These are phyloP conservation scores for Aplodontia rufa DNA, from an alignment of 2,113 vertebrate genomes.

Conservation along the genomic window DNA sequence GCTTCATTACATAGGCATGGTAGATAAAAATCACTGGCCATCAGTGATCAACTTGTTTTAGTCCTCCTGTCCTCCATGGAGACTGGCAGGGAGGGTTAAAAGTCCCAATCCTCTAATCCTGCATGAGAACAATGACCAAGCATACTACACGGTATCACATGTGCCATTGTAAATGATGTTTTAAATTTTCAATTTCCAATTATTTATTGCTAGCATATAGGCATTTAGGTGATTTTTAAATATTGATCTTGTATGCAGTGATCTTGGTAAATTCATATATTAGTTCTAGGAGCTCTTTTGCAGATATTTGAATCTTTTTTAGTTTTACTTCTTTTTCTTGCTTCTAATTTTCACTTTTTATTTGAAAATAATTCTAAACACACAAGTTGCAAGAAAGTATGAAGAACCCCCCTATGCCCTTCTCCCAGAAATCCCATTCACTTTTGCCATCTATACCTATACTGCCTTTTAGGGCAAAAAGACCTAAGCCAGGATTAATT, in stretches of 20 bases:
- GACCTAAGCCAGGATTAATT: background rate
- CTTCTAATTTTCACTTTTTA: background rate
- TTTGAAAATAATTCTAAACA: constrained; percentile 26
- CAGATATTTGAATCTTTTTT: background rate
- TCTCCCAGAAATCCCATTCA: background rate
- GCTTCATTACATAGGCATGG: background rate
- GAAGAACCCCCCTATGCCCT: background rate
- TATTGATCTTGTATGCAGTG: background rate
- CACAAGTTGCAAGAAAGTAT: background rate
- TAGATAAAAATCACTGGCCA: background rate
- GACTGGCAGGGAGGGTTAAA: background rate
- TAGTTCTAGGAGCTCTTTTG: background rate
- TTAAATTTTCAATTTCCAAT: background rate
- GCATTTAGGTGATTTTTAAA: background rate
- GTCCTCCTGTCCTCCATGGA: background rate
- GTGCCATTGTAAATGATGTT: background rate
- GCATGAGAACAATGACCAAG: too few relatives aligned
- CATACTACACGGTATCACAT: background rate
- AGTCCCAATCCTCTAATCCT: background rate
- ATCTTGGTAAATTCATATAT: background rate
- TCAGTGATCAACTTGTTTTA: background rate
- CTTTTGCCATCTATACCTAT: background rate
- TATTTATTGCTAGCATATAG: background rate
- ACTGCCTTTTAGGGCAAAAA: background rate
- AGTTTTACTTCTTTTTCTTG: too few relatives aligned